Percentiles rank a stretch among this genome's conserved stretches.
These are phyloP conservation scores for Caenorhabditis sp. DNA, from an alignment of 2,888 invertebrate species.

Conservation along the genomic window DNA sequence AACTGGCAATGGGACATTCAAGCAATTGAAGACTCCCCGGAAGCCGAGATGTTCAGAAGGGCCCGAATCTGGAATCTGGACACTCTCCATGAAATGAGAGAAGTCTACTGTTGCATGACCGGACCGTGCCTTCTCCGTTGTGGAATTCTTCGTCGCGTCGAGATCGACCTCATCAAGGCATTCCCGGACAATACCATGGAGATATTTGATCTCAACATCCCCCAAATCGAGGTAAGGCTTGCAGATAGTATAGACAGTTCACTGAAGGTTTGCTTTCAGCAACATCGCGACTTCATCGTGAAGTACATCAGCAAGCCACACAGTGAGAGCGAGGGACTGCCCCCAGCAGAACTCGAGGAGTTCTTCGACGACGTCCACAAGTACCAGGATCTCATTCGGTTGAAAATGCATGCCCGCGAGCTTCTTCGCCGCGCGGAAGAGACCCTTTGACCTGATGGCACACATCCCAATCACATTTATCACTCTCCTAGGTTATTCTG, in stretches of 20 bases:
- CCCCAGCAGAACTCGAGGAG: conserved; percentile 39
- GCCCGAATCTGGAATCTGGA: neutral
- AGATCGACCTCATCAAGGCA: conserved; percentile 31
- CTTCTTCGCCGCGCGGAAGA: neutral
- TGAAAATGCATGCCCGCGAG: neutral
- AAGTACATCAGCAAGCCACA: neutral
- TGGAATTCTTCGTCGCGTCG: conserved; percentile 18
- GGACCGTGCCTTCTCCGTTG: conserved; percentile 39
- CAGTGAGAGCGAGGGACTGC: neutral
- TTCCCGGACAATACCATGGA: conserved; percentile 22
- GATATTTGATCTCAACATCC: conserved; percentile 9
- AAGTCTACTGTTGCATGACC: conserved; percentile 18
- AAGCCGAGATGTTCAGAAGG: neutral
- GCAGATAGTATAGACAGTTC: neutral
- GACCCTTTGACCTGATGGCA: too few species aligned
- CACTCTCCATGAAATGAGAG: neutral
- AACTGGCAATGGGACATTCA: conserved; percentile 30
- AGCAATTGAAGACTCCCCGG: conserved; percentile 1
- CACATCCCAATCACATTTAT: too few species aligned
- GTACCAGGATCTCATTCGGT: conserved; percentile 21
- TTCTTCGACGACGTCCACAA: conserved; percentile 31
- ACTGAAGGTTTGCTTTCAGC: conserved; percentile 4
- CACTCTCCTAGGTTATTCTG: too few species aligned
- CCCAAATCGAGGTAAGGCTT: conserved; percentile 22
- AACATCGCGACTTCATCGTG: conserved; percentile 11